phyloP scores from a whole-genome alignment of 2,797 vertebrate genomes.

The Xyrichtys novacula region DNA sequence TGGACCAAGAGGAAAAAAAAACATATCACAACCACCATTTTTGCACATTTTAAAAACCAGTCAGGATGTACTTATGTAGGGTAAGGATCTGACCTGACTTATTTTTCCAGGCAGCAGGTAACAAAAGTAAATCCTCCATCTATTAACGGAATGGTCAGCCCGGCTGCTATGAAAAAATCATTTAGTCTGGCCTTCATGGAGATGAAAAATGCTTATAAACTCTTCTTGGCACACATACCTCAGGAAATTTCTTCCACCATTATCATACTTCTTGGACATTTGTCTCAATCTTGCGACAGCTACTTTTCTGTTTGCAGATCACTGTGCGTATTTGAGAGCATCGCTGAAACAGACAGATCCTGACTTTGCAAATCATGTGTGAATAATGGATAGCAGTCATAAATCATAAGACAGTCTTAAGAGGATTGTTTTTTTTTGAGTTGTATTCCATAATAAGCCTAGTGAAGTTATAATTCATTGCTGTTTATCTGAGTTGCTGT shows the following conservation, averaged over 20 bases:
- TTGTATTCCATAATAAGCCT: too few species aligned
- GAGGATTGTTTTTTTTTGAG: conserved; percentile 7
- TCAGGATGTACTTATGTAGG: background rate
- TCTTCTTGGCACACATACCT: background rate
- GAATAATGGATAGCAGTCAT: conserved; percentile 37
- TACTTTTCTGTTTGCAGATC: conserved; percentile 10
- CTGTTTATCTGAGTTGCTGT: conserved; percentile 24
- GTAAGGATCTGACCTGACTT: background rate
- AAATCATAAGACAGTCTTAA: conserved; percentile 33
- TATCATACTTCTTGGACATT: background rate
- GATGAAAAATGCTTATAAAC: background rate
- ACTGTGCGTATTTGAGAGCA: conserved; percentile 14
- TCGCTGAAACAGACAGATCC: conserved; percentile 29
- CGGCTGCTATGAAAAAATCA: background rate
- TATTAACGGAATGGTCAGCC: too few species aligned
- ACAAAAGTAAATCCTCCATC: background rate
- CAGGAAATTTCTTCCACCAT: background rate
- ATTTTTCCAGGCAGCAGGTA: background rate
- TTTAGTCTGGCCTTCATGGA: background rate
- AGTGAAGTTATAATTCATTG: too few species aligned
- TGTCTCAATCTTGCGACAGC: conserved; percentile 1
- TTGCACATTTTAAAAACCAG: background rate
- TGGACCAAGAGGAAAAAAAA: background rate
- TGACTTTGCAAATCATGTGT: conserved; percentile 17
- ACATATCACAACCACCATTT: conserved; percentile 4